These are phyloP conservation scores for Molossus alvarezi DNA, from an alignment of 2,797 vertebrate genomes.

Conservation along the genomic window DNA sequence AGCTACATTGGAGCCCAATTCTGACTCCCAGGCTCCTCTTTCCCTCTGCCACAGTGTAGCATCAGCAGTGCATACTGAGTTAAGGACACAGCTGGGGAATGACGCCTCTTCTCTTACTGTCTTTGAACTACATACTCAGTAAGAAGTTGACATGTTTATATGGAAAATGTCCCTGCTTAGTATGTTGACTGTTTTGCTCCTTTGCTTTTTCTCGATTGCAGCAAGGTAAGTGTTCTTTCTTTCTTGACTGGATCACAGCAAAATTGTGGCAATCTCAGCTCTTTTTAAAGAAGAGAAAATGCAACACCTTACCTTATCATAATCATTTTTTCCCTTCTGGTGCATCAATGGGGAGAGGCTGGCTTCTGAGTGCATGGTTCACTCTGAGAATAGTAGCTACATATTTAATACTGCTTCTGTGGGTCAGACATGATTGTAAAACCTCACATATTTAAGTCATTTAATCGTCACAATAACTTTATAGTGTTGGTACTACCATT, in stretches of 20 bases:
- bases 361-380: neutral
- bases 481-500: neutral
- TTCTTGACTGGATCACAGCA: neutral
- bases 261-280: neutral
- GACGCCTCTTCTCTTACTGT: neutral
- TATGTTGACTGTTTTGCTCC: neutral
- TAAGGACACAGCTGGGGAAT: neutral
- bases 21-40: neutral
- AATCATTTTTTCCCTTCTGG: neutral
- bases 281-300: conserved; percentile 38
- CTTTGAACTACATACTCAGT: neutral
- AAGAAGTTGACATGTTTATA: neutral
- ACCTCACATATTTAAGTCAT: neutral
- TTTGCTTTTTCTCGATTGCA: neutral
- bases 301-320: neutral
- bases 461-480: conserved; percentile 16
- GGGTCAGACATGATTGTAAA: neutral
- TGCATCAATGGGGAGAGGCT: neutral
- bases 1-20: neutral
- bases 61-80: neutral
- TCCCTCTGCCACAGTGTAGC: accelerated
- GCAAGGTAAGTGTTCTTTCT: neutral
- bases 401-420: neutral
- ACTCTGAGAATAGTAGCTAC: neutral
- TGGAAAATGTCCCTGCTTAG: neutral